A percentile compares a stretch with the other conserved stretches of the same genome.
phyloP scores from a whole-genome alignment of 2,113 vertebrate genomes.

The Sinocyclocheilus rhinocerous region DNA sequence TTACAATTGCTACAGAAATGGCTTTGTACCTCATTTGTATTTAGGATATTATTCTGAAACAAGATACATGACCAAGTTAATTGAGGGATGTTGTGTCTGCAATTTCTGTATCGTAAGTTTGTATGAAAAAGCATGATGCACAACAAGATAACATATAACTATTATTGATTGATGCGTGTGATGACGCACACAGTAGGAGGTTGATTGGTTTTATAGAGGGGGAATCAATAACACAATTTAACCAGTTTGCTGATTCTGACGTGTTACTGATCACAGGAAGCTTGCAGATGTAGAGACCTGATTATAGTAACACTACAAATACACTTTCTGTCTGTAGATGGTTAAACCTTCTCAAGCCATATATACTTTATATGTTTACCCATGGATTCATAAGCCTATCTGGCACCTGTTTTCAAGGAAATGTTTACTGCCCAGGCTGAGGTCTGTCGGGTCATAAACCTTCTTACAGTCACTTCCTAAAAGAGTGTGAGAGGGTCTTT shows the following conservation, averaged over 20 bases:
- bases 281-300: not conserved
- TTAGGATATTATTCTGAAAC: not conserved
- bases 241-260: constrained; percentile 6
- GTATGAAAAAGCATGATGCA: not conserved
- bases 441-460: not conserved
- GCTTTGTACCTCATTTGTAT: not conserved
- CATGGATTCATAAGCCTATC: not conserved
- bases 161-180: not conserved
- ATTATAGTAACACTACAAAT: not conserved
- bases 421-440: not conserved
- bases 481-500: not conserved
- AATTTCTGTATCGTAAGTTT: not conserved
- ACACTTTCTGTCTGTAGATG: constrained; percentile 3
- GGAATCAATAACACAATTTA: not conserved
- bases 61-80: not conserved
- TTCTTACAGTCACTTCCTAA: not conserved
- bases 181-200: not conserved
- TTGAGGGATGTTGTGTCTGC: not conserved
- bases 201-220: constrained; percentile 23
- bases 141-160: not conserved
- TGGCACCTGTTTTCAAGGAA: constrained; percentile 7
- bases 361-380: not conserved
- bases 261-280: not conserved
- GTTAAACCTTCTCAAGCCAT: not conserved
- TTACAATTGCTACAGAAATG: not conserved